Evolutionary conservation across 92 coral and sea anemone species (phyloP).

Genomic region (Epizoanthus scotinus): DNA sequence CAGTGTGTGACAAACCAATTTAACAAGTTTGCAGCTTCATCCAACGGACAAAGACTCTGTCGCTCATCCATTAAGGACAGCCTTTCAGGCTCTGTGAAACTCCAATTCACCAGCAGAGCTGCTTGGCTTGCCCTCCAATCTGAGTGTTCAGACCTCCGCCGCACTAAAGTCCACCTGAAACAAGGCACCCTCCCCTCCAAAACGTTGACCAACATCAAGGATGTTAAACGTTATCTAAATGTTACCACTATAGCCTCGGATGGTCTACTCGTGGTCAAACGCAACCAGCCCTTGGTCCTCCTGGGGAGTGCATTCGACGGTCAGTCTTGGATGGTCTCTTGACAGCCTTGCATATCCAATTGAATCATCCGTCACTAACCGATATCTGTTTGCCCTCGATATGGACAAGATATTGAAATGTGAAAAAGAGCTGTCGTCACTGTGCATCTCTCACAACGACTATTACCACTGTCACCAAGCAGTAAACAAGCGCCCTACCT

Average conservation of each 20-base stretch:
- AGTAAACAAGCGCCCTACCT: constrained; percentile 51
- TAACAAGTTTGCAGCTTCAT: constrained; percentile 59
- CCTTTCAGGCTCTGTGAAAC: constrained; percentile 2
- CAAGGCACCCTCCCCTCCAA: constrained; percentile 76
- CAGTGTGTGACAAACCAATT: constrained; percentile 45
- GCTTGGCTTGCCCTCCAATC: constrained; percentile 48
- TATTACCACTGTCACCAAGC: constrained; percentile 50
- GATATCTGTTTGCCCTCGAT: constrained; percentile 61
- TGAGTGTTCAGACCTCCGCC: not conserved
- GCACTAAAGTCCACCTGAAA: constrained; percentile 42
- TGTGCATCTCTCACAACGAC: constrained; percentile 18
- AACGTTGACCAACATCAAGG: constrained; percentile 59
- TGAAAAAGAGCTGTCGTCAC: no score
- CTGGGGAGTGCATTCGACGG: constrained; percentile 61
- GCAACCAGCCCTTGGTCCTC: constrained; percentile 55
- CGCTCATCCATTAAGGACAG: constrained; percentile 40
- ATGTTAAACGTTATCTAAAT: constrained; percentile 62
- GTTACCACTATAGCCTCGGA: constrained; percentile 55
- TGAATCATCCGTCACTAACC: constrained; percentile 54
- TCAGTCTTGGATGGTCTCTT: constrained; percentile 61
- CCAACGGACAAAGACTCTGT: constrained; percentile 24
- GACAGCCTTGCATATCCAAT: constrained; percentile 63
- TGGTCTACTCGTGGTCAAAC: constrained; percentile 66
- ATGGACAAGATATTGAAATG: constrained; percentile 44
- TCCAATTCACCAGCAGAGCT: constrained; percentile 65